Evolutionary conservation across 1,140 invertebrate species (phyloP), one percentile per base, ranked within the genome.

Genomic region (Agraylea sexmaculata): DNA sequence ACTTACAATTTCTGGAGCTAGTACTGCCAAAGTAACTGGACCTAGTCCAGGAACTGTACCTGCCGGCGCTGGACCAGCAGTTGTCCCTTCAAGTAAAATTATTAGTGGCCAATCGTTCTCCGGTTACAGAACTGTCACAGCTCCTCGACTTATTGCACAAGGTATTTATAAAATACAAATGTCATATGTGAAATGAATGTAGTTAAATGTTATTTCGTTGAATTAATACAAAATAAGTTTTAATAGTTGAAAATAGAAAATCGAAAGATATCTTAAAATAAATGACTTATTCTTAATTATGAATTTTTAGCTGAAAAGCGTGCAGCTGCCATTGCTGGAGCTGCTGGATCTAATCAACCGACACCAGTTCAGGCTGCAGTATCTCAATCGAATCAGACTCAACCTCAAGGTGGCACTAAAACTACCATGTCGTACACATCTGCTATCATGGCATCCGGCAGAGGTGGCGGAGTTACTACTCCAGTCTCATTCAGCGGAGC

Each of bases 341-440:
- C 56, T 4, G 55, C 53, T 19, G 15, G 29, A 17, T 18, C 27
- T 21, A 7, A 30, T 28, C 42, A 37, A 37, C 11, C 35, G 11
- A 20, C 43, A 20, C 19, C 42, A 13, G 15, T n/a, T n/a, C n/a
- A n/a, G n/a, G n/a, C 43, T 45, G 37, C 34, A 25, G 15, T 15
- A 33, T 29, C n/a, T 33, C 35, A 15, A 41, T 21, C 13, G 50
- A 36, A 43, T 45, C 29, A 57, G 54, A 31, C 47, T 44, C 5
- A 42, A 36, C 15, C 18, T 40, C 34, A 13, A 16, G 62, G 64
- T 4, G 66, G 59, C 43, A 71, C 68, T n/a, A 72, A 71, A 49
- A 71, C 71, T 31, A 78, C 72, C 16, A 74, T 71, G 66, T 73
- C 73, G 2, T 75, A 77, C 46, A 73, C 74, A 12, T 69, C 64